Conservation (phyloP, 2,113 vertebrate species). For the Pseudorhombus dupliciocellatus region DNA sequence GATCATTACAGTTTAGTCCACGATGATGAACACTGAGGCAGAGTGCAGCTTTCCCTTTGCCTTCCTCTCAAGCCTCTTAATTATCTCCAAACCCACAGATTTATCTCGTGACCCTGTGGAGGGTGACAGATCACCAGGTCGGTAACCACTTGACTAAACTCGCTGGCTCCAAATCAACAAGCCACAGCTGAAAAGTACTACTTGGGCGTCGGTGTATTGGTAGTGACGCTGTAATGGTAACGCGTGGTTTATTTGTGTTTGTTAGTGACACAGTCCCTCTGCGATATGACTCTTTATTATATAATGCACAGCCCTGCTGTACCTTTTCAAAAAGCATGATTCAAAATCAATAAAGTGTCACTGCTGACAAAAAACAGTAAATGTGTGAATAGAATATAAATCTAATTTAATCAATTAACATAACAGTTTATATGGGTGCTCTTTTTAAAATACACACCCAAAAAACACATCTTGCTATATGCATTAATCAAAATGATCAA, state of each 20-base stretch:
- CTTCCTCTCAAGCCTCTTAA: neutral
- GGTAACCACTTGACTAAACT: neutral
- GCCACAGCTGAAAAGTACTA: neutral
- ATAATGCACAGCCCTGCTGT: neutral
- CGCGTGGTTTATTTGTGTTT: neutral
- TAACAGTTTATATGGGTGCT: too few relatives aligned
- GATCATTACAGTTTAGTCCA: neutral
- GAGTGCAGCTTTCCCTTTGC: neutral
- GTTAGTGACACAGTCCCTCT: neutral
- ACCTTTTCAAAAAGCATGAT: neutral
- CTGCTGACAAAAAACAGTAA: too few relatives aligned
- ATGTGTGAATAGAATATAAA: too few relatives aligned
- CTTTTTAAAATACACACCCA: too few relatives aligned
- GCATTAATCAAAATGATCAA: too few relatives aligned
- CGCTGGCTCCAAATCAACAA: neutral
- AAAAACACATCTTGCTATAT: too few relatives aligned
- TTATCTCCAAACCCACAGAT: neutral
- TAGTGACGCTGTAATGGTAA: neutral
- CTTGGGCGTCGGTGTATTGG: neutral
- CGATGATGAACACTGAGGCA: neutral
- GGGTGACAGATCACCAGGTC: neutral
- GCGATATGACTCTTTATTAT: neutral
- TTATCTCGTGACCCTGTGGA: neutral
- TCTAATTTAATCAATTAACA: too few relatives aligned
- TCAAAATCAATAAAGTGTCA: neutral